Evolutionary conservation across 2,113 vertebrate genomes (phyloP).

Genomic region (Bucco capensis): DNA sequence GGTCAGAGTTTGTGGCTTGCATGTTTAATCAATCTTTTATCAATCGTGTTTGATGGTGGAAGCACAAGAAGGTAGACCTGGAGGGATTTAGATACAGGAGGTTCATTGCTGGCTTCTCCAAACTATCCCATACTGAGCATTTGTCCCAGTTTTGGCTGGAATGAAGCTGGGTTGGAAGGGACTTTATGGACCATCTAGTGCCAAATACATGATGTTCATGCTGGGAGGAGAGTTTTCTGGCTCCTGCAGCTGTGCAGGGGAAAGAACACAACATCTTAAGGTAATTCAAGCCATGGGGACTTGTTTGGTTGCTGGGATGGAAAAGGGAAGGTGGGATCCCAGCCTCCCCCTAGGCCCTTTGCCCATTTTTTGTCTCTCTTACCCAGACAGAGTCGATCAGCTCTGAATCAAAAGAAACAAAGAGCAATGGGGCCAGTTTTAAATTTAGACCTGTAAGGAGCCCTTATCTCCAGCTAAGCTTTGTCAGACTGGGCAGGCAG

Average conservation of each 20-base stretch:
- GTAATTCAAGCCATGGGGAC: neutral
- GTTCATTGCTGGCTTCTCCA: neutral
- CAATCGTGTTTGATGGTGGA: neutral
- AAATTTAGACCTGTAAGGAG: constrained; percentile 46
- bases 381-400: fast-evolving
- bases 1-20: neutral
- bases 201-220: neutral
- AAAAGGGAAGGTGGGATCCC: neutral
- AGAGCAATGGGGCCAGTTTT: neutral
- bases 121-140: neutral
- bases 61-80: neutral
- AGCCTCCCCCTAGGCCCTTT: neutral
- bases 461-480: constrained; percentile 22
- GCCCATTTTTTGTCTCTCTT: neutral
- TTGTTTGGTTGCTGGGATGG: neutral
- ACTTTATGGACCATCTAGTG: too few relatives aligned
- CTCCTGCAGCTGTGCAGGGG: neutral
- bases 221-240: neutral
- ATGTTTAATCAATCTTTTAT: too few relatives aligned
- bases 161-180: neutral
- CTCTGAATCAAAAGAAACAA: neutral
- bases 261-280: neutral
- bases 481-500: constrained; percentile 1
- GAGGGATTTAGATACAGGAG: neutral
- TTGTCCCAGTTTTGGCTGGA: neutral